phyloP scores from a whole-genome alignment of 2,888 invertebrate species.

The Hyposoter didymator region DNA sequence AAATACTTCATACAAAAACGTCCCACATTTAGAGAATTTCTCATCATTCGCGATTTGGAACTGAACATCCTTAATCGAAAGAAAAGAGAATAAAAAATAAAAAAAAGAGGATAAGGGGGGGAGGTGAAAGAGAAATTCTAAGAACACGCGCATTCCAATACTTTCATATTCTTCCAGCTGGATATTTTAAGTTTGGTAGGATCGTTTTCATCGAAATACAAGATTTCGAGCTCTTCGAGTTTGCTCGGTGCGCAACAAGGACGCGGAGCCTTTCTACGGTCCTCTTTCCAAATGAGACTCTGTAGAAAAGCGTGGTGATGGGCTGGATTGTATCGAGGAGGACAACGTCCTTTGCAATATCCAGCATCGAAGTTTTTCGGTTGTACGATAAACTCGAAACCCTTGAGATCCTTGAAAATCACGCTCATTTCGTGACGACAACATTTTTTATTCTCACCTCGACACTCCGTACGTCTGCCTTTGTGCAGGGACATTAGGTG shows the following conservation, averaged over 20 bases:
- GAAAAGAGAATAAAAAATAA: not conserved
- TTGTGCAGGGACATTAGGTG: slow-evolving; percentile 81
- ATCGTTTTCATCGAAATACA: slow-evolving; percentile 88
- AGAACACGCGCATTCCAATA: slow-evolving; percentile 90
- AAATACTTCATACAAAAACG: too few relatives aligned
- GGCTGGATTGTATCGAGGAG: slow-evolving; percentile 88
- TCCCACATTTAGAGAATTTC: too few relatives aligned
- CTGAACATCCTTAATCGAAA: not conserved
- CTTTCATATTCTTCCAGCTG: slow-evolving; percentile 90
- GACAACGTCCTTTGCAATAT: slow-evolving; percentile 89
- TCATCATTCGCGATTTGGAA: too few relatives aligned
- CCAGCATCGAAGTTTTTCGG: slow-evolving; percentile 90
- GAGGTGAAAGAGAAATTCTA: slow-evolving; percentile 77
- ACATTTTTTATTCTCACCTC: slow-evolving; percentile 86
- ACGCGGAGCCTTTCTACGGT: slow-evolving; percentile 85
- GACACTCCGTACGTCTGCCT: slow-evolving; percentile 85
- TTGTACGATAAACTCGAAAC: slow-evolving; percentile 88
- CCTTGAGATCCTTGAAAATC: slow-evolving; percentile 88
- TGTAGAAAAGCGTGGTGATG: slow-evolving; percentile 90
- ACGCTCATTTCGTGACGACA: slow-evolving; percentile 89
- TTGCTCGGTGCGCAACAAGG: slow-evolving; percentile 90
- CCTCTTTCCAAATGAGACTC: slow-evolving; percentile 88
- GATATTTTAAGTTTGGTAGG: slow-evolving; percentile 87
- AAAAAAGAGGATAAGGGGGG: not conserved
- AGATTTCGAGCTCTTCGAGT: slow-evolving; percentile 87